These are phyloP conservation scores for Artemia sinica DNA, from an alignment of 2,888 invertebrate genomes.

Conservation along the genomic window DNA sequence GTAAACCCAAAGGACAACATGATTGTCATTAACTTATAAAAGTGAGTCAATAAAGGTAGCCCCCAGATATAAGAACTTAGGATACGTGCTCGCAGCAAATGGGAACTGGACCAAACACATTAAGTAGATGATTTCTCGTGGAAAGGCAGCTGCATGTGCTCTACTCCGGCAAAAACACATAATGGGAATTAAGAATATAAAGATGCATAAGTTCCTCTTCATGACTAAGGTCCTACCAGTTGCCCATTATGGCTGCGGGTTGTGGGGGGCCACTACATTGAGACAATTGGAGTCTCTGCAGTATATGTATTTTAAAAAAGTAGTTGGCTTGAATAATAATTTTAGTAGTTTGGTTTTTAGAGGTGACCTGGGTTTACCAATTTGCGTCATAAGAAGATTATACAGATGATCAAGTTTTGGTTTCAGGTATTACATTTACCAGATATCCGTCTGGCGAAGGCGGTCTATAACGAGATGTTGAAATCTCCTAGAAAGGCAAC, in stretches of 20 bases:
- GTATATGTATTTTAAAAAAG: too few species aligned
- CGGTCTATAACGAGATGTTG: neutral
- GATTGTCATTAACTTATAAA: too few species aligned
- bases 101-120: neutral
- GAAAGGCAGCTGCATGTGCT: conserved; percentile 8
- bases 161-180: too few species aligned
- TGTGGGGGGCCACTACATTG: too few species aligned
- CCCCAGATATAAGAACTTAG: neutral
- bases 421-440: neutral
- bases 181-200: too few species aligned
- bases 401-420: neutral
- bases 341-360: too few species aligned
- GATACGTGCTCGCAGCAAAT: neutral
- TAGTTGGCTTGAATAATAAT: too few species aligned
- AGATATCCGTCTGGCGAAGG: neutral
- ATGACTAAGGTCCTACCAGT: neutral
- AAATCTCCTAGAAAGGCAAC: neutral
- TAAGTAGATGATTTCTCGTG: conserved; percentile 12
- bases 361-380: neutral
- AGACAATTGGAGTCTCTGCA: too few species aligned
- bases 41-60: neutral
- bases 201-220: neutral
- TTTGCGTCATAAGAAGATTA: neutral
- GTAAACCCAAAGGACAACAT: too few species aligned
- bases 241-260: neutral